These are phyloP conservation scores for Spea multiplicata DNA, from an alignment of 2,113 vertebrate genomes.

Conservation along the genomic window DNA sequence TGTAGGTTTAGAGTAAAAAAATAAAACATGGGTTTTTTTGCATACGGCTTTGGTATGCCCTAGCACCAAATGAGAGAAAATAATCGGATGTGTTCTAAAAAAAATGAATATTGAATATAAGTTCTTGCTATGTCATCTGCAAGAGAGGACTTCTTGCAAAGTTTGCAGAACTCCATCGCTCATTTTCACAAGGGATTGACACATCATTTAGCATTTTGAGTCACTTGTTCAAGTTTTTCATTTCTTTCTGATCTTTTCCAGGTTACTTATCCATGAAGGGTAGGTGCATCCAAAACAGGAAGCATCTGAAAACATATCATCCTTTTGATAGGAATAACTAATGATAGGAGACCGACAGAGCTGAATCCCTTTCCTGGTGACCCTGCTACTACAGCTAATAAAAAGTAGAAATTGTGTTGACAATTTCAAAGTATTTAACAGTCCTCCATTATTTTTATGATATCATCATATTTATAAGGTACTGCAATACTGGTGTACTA, in stretches of 20 bases:
- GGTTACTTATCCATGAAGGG: slow-evolving; percentile 45
- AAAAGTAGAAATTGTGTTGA: too few species aligned
- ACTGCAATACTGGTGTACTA: too few species aligned
- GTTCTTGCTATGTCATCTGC: slow-evolving; percentile 29
- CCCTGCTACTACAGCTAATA: background rate
- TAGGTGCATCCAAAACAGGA: slow-evolving; percentile 17
- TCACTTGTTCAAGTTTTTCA: slow-evolving; percentile 38
- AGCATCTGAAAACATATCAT: slow-evolving; percentile 41
- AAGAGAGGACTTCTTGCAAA: slow-evolving; percentile 25
- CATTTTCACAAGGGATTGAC: slow-evolving; percentile 36
- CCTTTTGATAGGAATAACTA: slow-evolving; percentile 16
- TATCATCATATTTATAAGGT: too few species aligned
- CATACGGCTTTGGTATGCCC: too few species aligned
- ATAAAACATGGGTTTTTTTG: too few species aligned
- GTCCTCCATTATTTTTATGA: too few species aligned
- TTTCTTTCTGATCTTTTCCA: slow-evolving; percentile 39
- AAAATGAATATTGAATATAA: slow-evolving; percentile 21
- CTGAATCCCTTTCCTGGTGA: background rate
- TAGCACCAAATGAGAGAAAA: background rate
- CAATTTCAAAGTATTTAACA: too few species aligned
- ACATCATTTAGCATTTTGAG: slow-evolving; percentile 44
- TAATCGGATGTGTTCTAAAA: slow-evolving; percentile 15
- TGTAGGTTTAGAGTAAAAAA: too few species aligned
- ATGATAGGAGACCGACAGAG: slow-evolving; percentile 23
- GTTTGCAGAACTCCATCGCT: slow-evolving; percentile 41